Percentiles rank a stretch among this genome's conserved stretches.
phyloP scores from a whole-genome alignment of 2,888 invertebrate species.

The Pomacea canaliculata region DNA sequence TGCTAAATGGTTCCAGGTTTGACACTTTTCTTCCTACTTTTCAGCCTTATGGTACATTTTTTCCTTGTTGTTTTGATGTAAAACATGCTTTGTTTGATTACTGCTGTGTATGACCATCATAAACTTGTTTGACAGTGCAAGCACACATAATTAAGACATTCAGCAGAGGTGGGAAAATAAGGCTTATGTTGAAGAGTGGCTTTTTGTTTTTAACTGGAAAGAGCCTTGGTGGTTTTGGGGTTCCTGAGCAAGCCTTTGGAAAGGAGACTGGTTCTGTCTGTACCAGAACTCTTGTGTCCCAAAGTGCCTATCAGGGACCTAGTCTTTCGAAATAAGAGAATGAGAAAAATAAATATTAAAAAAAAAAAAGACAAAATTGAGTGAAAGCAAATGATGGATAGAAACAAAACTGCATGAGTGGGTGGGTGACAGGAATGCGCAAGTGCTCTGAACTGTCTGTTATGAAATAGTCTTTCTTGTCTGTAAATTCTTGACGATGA shows the following conservation, averaged over 20 bases:
- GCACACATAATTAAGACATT: too few relatives aligned
- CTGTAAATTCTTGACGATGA: too few relatives aligned
- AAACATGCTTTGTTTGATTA: background rate
- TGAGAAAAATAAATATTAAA: too few relatives aligned
- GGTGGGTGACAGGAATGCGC: background rate
- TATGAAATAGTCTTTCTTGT: too few relatives aligned
- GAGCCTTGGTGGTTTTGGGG: background rate
- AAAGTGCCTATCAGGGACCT: background rate
- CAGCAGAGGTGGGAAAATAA: too few relatives aligned
- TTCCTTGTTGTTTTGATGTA: background rate
- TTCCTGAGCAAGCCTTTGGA: background rate
- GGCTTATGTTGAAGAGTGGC: too few relatives aligned
- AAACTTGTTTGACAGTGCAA: constrained; percentile 4
- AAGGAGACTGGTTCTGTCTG: background rate
- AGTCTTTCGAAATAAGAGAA: too few relatives aligned
- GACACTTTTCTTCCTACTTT: constrained; percentile 56
- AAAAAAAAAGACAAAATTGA: background rate
- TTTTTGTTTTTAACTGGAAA: background rate
- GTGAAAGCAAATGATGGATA: constrained; percentile 15
- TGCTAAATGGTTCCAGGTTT: constrained; percentile 99
- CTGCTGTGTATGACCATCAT: constrained; percentile 17
- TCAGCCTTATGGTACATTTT: constrained; percentile 24
- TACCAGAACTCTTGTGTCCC: background rate
- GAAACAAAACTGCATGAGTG: background rate
- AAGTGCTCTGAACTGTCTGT: background rate